A percentile compares a stretch with the other conserved stretches of the same genome.
Evolutionary conservation across 1,140 invertebrate genomes (phyloP).

Genomic region (Bombus sylvicola): DNA sequence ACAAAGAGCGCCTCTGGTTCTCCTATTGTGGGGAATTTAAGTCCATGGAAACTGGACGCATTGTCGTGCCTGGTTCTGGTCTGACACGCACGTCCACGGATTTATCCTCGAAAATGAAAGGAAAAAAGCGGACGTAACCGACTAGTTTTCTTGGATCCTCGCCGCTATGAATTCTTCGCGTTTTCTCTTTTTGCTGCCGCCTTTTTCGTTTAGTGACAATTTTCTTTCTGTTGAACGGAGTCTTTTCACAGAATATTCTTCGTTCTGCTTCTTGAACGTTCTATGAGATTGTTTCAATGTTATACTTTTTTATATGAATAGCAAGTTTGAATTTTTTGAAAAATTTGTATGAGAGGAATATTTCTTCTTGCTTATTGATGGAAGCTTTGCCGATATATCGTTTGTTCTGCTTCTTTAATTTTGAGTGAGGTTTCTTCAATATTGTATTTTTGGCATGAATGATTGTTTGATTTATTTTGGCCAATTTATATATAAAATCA

Average conservation of each 20-base stretch:
- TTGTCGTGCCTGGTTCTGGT: conserved; percentile 73
- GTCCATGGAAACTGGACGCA: conserved; percentile 68
- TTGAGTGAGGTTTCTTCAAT: too few relatives aligned
- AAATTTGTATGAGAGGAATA: too few relatives aligned
- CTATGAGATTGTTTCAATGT: not conserved
- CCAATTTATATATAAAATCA: too few relatives aligned
- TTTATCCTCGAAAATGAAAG: conserved; percentile 53
- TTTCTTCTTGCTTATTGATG: too few relatives aligned
- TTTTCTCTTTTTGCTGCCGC: not conserved
- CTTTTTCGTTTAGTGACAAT: not conserved
- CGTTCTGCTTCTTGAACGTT: not conserved
- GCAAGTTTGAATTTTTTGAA: too few relatives aligned
- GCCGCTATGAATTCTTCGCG: not conserved
- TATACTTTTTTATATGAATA: too few relatives aligned
- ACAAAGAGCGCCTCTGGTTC: conserved; percentile 74
- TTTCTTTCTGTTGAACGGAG: not conserved
- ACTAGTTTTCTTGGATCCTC: not conserved
- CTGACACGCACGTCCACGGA: conserved; percentile 71
- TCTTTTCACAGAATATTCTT: not conserved
- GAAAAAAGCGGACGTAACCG: not conserved
- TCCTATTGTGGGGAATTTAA: conserved; percentile 71
- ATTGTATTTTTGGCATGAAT: too few relatives aligned
- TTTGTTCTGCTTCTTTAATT: too few relatives aligned
- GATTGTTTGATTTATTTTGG: too few relatives aligned
- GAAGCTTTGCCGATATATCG: too few relatives aligned